phyloP scores from a whole-genome alignment of 2,797 vertebrate genomes.

The Hemitrygon akajei region DNA sequence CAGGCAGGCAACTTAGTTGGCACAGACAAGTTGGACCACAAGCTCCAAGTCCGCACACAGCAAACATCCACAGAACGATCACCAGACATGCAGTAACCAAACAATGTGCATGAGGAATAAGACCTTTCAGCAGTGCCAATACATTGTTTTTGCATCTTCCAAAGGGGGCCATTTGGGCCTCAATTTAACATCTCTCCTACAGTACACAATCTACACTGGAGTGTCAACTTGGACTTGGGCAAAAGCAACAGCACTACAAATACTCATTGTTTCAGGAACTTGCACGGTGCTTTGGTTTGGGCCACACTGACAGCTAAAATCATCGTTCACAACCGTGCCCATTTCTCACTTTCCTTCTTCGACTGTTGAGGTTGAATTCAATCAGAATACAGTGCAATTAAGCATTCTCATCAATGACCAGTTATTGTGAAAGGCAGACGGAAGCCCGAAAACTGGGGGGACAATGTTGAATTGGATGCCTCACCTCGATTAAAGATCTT shows the following conservation, averaged over 20 bases:
- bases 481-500: neutral
- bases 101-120: neutral
- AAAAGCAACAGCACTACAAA: neutral
- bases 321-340: neutral
- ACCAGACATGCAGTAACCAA: neutral
- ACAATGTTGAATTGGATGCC: neutral
- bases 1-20: no score
- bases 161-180: neutral
- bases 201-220: neutral
- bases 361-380: neutral
- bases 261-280: neutral
- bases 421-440: neutral
- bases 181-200: no score
- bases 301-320: neutral
- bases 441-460: neutral
- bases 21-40: no score
- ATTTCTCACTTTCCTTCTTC: neutral
- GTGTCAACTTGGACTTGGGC: neutral
- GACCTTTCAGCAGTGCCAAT: neutral
- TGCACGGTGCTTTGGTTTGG: neutral
- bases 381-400: neutral
- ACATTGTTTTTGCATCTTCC: neutral
- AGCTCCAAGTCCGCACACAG: neutral
- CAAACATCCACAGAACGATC: neutral
- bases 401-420: neutral